Conservation (phyloP, 1,140 invertebrate genomes). For the Drosophila simulans region DNA sequence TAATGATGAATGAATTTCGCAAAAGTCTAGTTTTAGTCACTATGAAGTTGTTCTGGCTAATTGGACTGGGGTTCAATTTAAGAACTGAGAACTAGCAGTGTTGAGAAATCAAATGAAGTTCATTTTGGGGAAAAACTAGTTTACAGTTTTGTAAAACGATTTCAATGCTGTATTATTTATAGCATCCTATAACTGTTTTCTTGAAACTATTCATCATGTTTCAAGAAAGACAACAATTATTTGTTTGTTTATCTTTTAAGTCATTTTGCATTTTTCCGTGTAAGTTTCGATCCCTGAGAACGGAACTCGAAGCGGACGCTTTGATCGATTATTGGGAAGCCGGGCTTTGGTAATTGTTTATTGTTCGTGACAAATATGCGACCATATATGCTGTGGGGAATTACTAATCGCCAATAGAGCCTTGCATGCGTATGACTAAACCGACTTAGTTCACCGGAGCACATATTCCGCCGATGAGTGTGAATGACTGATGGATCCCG, state of each 20-base stretch:
- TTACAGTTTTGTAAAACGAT: too few species aligned
- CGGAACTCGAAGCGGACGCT: slow-evolving; percentile 18
- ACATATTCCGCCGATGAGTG: slow-evolving; percentile 59
- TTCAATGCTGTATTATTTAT: too few species aligned
- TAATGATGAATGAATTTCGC: slow-evolving; percentile 37
- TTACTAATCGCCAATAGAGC: slow-evolving; percentile 40
- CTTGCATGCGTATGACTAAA: slow-evolving; percentile 36
- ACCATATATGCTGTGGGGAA: slow-evolving; percentile 33
- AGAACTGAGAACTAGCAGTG: neutral
- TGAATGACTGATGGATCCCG: slow-evolving; percentile 58
- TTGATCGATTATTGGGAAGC: slow-evolving; percentile 32
- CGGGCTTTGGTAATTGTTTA: slow-evolving; percentile 43
- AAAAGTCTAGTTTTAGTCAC: slow-evolving; percentile 20
- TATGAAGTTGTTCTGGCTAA: slow-evolving; percentile 5
- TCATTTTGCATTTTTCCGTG: slow-evolving; percentile 20
- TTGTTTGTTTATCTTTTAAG: slow-evolving; percentile 8
- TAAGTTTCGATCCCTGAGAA: slow-evolving; percentile 22
- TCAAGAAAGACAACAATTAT: slow-evolving; percentile 14
- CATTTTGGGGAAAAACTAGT: neutral
- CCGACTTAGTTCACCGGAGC: slow-evolving; percentile 27
- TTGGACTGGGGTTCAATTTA: neutral
- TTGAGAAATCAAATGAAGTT: neutral
- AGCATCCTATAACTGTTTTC: neutral
- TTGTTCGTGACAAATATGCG: slow-evolving; percentile 38
- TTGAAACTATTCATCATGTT: slow-evolving; percentile 22